Evolutionary conservation across 1,140 invertebrate genomes (phyloP).

Genomic region (Caenorhabditis briggsae): DNA sequence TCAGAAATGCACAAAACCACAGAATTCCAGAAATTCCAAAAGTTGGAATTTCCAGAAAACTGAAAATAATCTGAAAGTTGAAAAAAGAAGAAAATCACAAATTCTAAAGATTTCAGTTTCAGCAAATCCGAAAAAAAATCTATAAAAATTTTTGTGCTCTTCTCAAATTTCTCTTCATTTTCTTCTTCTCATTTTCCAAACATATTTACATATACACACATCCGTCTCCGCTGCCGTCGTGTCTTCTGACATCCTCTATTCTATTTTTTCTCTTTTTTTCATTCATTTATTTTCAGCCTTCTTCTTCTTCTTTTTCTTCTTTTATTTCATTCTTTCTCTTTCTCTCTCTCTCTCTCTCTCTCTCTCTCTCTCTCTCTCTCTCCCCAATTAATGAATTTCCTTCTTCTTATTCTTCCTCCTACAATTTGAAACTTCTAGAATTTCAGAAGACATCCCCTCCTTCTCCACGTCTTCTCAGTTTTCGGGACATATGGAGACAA

Average conservation of each 20-base stretch:
- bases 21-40: too few species aligned
- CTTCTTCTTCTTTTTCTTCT: background rate
- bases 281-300: background rate
- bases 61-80: too few species aligned
- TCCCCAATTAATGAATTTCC: slow-evolving; percentile 34
- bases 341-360: background rate
- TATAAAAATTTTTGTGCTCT: too few species aligned
- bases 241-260: background rate
- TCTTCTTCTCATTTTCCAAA: background rate
- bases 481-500: background rate
- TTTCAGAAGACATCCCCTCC: slow-evolving; percentile 41
- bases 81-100: too few species aligned
- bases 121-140: too few species aligned
- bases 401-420: background rate
- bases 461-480: too few species aligned
- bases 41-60: too few species aligned
- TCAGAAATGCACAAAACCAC: too few species aligned
- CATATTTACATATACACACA: slow-evolving; percentile 34
- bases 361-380: background rate
- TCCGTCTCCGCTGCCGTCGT: background rate
- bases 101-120: too few species aligned
- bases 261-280: background rate
- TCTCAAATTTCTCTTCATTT: background rate
- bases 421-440: slow-evolving; percentile 51
- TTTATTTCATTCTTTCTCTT: slow-evolving; percentile 16